Evolutionary conservation across 2,888 invertebrate genomes (phyloP).

Genomic region (Sinodicranocentrus sp.): DNA sequence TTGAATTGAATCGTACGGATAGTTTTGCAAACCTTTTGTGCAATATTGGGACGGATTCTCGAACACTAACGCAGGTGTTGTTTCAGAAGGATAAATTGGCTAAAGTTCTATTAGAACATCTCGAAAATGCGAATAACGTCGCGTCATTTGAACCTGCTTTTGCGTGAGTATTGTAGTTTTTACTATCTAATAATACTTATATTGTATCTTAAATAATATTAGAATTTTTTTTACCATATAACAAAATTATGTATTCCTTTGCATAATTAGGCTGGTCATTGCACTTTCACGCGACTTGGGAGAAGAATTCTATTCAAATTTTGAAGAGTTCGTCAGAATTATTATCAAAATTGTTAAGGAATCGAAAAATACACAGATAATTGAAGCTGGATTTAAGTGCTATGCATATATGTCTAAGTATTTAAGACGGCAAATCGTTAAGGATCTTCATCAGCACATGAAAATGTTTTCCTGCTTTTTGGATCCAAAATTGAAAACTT

Average conservation of each 20-base stretch:
- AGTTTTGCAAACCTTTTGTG: constrained; percentile 88
- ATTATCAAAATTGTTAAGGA: constrained; percentile 84
- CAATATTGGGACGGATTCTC: constrained; percentile 86
- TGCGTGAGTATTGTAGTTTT: too few species aligned
- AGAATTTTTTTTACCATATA: not conserved
- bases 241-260: not conserved
- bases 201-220: not conserved
- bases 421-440: constrained; percentile 89
- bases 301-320: constrained; percentile 92
- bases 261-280: constrained; percentile 87
- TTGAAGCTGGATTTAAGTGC: constrained; percentile 92
- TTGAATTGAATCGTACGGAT: constrained; percentile 90
- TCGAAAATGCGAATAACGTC: constrained; percentile 78
- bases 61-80: constrained; percentile 90
- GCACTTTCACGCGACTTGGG: constrained; percentile 92
- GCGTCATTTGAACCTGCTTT: constrained; percentile 71
- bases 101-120: constrained; percentile 85
- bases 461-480: constrained; percentile 76
- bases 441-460: constrained; percentile 87
- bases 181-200: not conserved
- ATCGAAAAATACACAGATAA: constrained; percentile 88
- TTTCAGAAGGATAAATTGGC: constrained; percentile 89
- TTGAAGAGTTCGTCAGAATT: constrained; percentile 86
- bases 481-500: constrained; percentile 79
- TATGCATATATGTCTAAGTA: constrained; percentile 95